phyloP scores from a whole-genome alignment of 2,888 invertebrate species.

The Teleiodes luculella region DNA sequence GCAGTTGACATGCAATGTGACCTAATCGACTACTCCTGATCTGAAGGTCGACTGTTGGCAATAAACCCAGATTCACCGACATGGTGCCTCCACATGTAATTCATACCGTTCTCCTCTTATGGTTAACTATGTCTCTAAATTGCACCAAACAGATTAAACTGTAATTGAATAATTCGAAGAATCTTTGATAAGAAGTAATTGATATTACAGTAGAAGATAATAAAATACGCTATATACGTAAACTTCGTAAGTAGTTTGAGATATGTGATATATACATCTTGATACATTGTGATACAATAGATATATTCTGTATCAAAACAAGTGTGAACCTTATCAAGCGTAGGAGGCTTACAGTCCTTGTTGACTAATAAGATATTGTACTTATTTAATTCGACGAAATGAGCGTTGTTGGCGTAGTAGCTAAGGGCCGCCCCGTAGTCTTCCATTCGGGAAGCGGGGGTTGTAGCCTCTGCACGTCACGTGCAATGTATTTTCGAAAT shows the following conservation, averaged over 20 bases:
- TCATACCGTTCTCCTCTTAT: conserved; percentile 29
- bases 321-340: too few relatives aligned
- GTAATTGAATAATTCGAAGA: conserved; percentile 25
- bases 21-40: conserved; percentile 14
- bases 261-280: too few relatives aligned
- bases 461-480: too few relatives aligned
- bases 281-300: too few relatives aligned
- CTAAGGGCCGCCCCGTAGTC: too few relatives aligned
- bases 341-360: too few relatives aligned
- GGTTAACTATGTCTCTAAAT: conserved; percentile 8
- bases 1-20: conserved; percentile 5
- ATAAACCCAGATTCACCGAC: conserved; percentile 62
- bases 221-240: neutral
- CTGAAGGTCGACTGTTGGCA: conserved; percentile 57
- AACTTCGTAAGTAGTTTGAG: neutral
- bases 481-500: too few relatives aligned
- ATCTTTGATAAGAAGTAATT: conserved; percentile 10
- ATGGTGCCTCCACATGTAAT: neutral
- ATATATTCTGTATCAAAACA: too few relatives aligned
- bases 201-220: neutral
- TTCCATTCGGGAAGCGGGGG: too few relatives aligned
- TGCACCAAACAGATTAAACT: conserved; percentile 24
- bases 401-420: too few relatives aligned
- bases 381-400: too few relatives aligned
- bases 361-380: too few relatives aligned